A percentile compares a stretch with the other conserved stretches of the same genome.
phyloP scores from a whole-genome alignment of 2,888 invertebrate species.

The Epinotia demarniana region DNA sequence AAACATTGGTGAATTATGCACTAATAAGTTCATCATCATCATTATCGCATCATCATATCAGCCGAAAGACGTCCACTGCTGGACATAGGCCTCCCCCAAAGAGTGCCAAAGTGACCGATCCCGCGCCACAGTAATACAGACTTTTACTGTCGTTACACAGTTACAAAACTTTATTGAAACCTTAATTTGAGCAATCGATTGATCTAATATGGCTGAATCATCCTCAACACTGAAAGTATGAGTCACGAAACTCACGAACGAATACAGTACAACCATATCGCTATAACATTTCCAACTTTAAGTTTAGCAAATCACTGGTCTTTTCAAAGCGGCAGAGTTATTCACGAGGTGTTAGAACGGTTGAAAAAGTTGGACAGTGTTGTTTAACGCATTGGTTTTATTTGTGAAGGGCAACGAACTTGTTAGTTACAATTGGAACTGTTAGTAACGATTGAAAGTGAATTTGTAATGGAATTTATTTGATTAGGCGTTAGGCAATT shows the following conservation, averaged over 20 bases:
- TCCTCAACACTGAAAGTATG: background rate
- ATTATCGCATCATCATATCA: too few relatives aligned
- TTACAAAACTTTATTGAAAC: constrained; percentile 11
- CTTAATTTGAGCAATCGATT: constrained; percentile 5
- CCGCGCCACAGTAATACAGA: constrained; percentile 9
- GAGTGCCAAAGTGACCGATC: too few relatives aligned
- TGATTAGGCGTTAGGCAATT: constrained; percentile 29
- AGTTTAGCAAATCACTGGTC: background rate
- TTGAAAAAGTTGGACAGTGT: background rate
- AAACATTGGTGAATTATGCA: too few relatives aligned
- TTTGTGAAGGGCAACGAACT: constrained; percentile 33
- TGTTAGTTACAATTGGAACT: constrained; percentile 27
- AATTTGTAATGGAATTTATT: constrained; percentile 31
- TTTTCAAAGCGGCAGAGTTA: constrained; percentile 19
- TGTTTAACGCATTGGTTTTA: constrained; percentile 20
- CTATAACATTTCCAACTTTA: constrained; percentile 1
- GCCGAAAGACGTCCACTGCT: too few relatives aligned
- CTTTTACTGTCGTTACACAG: constrained; percentile 13
- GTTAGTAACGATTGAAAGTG: constrained; percentile 38
- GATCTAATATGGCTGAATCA: constrained; percentile 25
- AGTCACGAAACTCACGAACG: constrained; percentile 21
- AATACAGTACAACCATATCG: constrained; percentile 18
- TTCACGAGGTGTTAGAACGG: background rate
- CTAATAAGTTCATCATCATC: too few relatives aligned
- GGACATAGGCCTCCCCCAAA: too few relatives aligned